phyloP scores from a whole-genome alignment of 1,140 invertebrate genomes.

The Apis laboriosa region DNA sequence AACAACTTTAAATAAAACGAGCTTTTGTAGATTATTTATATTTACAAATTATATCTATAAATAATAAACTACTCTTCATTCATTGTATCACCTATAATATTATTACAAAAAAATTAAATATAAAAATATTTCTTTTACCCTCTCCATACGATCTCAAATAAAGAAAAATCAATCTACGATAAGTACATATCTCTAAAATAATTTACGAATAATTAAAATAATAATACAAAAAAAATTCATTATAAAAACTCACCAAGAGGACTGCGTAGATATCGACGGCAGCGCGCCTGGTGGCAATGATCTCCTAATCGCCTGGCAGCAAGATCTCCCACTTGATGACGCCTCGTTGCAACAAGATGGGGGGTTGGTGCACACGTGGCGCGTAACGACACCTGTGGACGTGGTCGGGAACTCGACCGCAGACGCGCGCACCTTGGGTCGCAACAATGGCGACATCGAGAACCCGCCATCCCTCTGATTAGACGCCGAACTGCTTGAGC shows the following conservation, averaged over 20 bases:
- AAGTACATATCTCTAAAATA: too few species aligned
- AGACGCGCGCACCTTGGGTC: conserved; percentile 80
- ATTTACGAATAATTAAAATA: too few species aligned
- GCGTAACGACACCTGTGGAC: conserved; percentile 79
- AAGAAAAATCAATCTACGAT: too few species aligned
- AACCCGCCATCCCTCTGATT: conserved; percentile 75
- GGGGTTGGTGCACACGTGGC: conserved; percentile 84
- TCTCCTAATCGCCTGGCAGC: conserved; percentile 79
- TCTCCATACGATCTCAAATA: too few species aligned
- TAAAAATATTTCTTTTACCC: too few species aligned
- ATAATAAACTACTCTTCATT: too few species aligned
- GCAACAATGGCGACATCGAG: conserved; percentile 78
- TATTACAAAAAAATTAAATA: too few species aligned
- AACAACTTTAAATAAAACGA: too few species aligned
- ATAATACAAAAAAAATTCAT: not conserved
- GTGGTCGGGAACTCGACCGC: conserved; percentile 77
- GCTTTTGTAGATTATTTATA: too few species aligned
- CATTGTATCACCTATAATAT: too few species aligned
- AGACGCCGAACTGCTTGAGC: conserved; percentile 77
- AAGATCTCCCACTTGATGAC: conserved; percentile 59
- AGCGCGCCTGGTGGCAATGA: conserved; percentile 80
- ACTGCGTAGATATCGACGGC: conserved; percentile 81
- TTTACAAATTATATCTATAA: too few species aligned
- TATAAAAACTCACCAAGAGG: conserved; percentile 83
- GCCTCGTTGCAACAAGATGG: conserved; percentile 77